These are phyloP conservation scores for Acronicta alni DNA, from an alignment of 2,888 invertebrate species.

Conservation along the genomic window DNA sequence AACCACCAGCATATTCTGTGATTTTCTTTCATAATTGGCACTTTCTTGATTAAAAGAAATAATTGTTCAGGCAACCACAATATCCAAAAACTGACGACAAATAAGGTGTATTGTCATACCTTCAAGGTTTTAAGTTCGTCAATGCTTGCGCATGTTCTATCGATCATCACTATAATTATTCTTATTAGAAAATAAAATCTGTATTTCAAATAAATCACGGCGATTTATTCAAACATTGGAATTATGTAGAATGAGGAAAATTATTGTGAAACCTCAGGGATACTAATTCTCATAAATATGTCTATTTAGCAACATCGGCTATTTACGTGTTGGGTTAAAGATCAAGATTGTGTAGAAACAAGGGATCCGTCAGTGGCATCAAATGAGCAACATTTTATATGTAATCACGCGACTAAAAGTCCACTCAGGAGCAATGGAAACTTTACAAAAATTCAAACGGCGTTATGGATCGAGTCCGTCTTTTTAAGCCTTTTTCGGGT, in stretches of 20 bases:
- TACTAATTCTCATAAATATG: conserved; percentile 28
- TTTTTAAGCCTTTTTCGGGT: too few relatives aligned
- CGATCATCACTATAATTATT: too few relatives aligned
- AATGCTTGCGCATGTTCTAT: not conserved
- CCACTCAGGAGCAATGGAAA: not conserved
- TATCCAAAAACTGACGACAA: not conserved
- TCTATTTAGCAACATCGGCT: conserved; percentile 23
- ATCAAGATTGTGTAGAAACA: conserved; percentile 37
- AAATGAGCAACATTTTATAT: conserved; percentile 12
- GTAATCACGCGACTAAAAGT: conserved; percentile 2
- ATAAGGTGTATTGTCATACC: not conserved
- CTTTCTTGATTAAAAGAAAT: not conserved
- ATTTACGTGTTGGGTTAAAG: conserved; percentile 41
- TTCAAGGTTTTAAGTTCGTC: not conserved
- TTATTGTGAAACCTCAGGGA: conserved; percentile 20
- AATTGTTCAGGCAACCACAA: not conserved
- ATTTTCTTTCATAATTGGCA: conserved; percentile 8
- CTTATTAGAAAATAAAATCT: not conserved
- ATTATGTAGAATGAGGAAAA: conserved; percentile 26
- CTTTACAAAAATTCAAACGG: not conserved
- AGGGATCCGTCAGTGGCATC: conserved; percentile 8
- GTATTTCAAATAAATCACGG: conserved; percentile 18
- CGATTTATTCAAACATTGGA: conserved; percentile 16
- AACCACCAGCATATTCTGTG: conserved; percentile 13
- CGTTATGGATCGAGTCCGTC: not conserved